Evolutionary conservation across 1,140 invertebrate genomes (phyloP).

Genomic region (Sycobia sp.): DNA sequence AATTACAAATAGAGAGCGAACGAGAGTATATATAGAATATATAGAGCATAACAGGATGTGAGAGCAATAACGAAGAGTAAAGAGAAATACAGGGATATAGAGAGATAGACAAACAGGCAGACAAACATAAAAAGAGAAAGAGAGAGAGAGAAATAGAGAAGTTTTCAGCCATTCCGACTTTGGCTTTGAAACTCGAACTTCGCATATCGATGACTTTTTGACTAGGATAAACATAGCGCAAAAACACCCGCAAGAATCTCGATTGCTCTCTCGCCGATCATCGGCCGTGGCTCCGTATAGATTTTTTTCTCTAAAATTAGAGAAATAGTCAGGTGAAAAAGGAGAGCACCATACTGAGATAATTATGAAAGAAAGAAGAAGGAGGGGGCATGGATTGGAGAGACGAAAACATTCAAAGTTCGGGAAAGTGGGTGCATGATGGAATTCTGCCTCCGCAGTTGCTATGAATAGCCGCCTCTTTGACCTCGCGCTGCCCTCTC

Average conservation of each 20-base stretch:
- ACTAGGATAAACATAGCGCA: constrained; percentile 23
- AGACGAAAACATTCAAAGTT: constrained; percentile 38
- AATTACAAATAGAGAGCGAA: no score
- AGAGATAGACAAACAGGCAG: neutral
- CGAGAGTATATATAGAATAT: no score
- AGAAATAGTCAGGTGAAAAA: no score
- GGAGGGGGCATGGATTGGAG: neutral
- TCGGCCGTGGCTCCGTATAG: no score
- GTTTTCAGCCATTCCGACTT: no score
- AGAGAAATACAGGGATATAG: neutral
- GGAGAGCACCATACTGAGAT: no score
- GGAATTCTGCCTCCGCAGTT: neutral
- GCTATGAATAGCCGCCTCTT: constrained; percentile 51
- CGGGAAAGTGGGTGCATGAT: constrained; percentile 48
- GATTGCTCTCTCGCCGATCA: no score
- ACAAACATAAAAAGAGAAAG: neutral
- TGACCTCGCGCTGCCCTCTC: constrained; percentile 45
- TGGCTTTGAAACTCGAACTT: constrained; percentile 25
- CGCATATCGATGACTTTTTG: constrained; percentile 26
- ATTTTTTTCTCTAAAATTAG: no score
- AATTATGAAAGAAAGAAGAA: neutral
- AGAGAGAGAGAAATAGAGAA: no score
- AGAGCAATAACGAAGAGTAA: no score
- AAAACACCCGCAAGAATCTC: neutral
- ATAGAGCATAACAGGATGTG: no score